Base-by-base conservation (phyloP, 2,113 vertebrate genomes). In the Balaenoptera acutorostrata region DNA sequence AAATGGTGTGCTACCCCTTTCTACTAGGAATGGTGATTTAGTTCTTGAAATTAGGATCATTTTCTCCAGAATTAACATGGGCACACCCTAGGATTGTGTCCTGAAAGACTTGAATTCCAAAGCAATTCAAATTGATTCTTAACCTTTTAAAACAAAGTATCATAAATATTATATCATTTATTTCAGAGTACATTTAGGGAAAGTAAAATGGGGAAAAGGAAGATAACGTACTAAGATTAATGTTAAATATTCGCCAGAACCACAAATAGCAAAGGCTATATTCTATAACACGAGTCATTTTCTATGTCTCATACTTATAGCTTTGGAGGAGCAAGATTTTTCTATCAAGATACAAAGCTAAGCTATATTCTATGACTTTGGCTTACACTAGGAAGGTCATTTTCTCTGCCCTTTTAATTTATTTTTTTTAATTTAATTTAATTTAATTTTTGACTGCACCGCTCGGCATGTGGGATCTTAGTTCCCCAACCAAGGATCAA, bases 101-200 rank as follows among this genome's bases (percentile, higher is more conserved):
- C 71, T n/a, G 20, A 97, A 82, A 96, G 68, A 84, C 10, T 69
- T 72, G 31, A 82, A 93, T 66, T 52, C 11, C 25, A 92, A 96
- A 81, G 25, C 27, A 59, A 95, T 78, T 66, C 33, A 86, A 82
- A 88, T 29, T 64, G 33, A 95, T n/a, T 84, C 39, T 85, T 33
- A 68, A 68, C 21, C 44, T 80, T 87, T 80, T 68, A 80, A 93
- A 93, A 93, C 15, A 95, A 88, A 94, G 59, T 25, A 71, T 69
- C 1, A 83, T 87, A 92, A 85, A 59, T 39, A 92, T 66, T 78
- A 5, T 82, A 49, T 15, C 0, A 85, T 74, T 69, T 23, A 85
- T 83, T 85, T 96, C 41, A 44, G 61, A 55, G 25, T 94, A 71
- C 61, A 81, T 86, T n/a, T 63, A 88, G 52, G 44, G 89, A 96